A percentile compares a stretch with the other conserved stretches of the same genome.
These are phyloP conservation scores for Coelopa pilipes DNA, from an alignment of 2,888 invertebrate species.

Conservation along the genomic window DNA sequence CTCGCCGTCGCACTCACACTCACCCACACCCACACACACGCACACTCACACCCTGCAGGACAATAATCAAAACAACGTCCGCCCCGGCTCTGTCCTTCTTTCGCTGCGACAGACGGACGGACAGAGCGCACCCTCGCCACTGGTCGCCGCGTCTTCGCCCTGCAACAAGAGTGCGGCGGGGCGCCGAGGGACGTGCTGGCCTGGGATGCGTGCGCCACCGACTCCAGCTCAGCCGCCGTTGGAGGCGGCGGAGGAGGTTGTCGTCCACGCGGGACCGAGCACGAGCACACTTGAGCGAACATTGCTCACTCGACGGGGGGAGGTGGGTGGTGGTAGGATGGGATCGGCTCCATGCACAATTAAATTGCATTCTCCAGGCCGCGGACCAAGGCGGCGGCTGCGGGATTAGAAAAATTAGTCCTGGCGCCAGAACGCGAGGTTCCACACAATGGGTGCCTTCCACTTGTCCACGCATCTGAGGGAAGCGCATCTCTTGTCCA, in stretches of 20 bases:
- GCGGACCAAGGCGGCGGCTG: neutral
- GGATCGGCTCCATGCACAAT: constrained; percentile 17
- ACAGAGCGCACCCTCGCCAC: constrained; percentile 7
- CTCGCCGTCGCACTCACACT: constrained; percentile 10
- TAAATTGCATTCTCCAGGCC: constrained; percentile 16
- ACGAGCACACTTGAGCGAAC: constrained; percentile 18
- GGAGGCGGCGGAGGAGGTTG: too few species aligned
- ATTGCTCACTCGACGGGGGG: constrained; percentile 19
- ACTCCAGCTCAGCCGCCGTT: neutral
- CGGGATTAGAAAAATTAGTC: neutral
- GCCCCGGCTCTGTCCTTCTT: constrained; percentile 6
- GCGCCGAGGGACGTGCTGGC: neutral
- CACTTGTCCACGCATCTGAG: too few species aligned
- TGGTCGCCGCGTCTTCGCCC: neutral
- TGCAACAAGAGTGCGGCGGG: constrained; percentile 47
- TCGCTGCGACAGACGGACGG: constrained; percentile 16
- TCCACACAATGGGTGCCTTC: too few species aligned
- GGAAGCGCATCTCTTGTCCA: too few species aligned
- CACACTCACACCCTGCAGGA: constrained; percentile 39
- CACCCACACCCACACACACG: constrained; percentile 11
- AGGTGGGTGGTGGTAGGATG: neutral
- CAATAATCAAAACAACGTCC: constrained; percentile 42
- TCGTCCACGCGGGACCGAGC: too few species aligned
- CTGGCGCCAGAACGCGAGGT: neutral
- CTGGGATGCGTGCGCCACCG: constrained; percentile 8